Evolutionary conservation across 2,113 vertebrate species (phyloP).

Genomic region (Austrofundulus limnaeus): DNA sequence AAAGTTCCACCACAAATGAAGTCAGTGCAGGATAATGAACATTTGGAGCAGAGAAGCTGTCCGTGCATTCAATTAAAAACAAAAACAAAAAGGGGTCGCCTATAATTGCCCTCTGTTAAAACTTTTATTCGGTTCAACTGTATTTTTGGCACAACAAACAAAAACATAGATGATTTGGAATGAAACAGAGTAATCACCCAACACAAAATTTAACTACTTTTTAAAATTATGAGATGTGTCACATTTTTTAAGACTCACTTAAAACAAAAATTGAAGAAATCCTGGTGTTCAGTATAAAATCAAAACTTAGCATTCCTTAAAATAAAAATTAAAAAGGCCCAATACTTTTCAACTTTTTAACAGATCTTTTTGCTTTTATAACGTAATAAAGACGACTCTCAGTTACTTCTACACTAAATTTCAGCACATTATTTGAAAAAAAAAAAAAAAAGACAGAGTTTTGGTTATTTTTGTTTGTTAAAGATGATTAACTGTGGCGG

Average conservation of each 20-base stretch:
- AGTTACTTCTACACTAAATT: no score
- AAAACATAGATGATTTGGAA: not conserved
- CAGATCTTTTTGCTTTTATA: no score
- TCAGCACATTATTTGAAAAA: no score
- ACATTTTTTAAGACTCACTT: not conserved
- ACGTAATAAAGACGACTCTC: no score
- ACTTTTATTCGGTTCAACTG: slow-evolving; percentile 10
- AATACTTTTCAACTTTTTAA: no score
- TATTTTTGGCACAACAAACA: not conserved
- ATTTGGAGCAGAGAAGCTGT: slow-evolving; percentile 35
- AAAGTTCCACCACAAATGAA: slow-evolving; percentile 61
- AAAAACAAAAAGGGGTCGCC: no score
- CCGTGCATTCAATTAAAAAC: slow-evolving; percentile 54
- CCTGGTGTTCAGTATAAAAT: not conserved
- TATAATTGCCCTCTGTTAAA: slow-evolving; percentile 39
- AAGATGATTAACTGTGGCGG: no score
- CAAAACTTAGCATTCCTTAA: no score
- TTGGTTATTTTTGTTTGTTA: no score
- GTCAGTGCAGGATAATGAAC: slow-evolving; percentile 55
- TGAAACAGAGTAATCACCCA: not conserved
- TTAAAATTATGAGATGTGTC: not conserved
- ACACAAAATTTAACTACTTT: not conserved
- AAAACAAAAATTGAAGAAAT: not conserved
- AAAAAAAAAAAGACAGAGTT: no score
- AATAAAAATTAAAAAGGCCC: no score